Evolutionary conservation across 2,797 vertebrate genomes (phyloP), one percentile per base, ranked within the genome.

Genomic region (Siniperca scherzeri): DNA sequence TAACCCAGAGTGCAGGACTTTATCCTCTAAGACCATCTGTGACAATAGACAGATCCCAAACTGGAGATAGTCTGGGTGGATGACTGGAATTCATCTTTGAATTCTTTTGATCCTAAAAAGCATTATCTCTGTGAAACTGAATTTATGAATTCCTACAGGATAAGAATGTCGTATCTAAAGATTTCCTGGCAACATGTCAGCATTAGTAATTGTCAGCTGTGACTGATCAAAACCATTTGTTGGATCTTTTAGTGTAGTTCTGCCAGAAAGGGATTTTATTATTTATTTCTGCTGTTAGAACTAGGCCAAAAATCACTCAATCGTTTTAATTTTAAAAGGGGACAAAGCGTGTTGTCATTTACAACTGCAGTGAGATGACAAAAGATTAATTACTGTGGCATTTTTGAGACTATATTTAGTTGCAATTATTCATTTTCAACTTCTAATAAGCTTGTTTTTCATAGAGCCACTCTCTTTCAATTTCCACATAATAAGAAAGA

Each of bases 91-190:
- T 78, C 57, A 77, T 83, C 84, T 83, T 71, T 55, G 40, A 71
- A 67, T 38, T 77, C 22, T 81, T 88, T 88, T 89, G 83, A 89
- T 87, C 69, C 81, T 78, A 64, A 81, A 89, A 89, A 75, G 70
- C 73, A 83, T 89, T 36, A 84, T 84, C 64, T 72, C 42, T 65
- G 44, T 64, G 67, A 70, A 88, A 67, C 61, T 72, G 79, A 87
- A 81, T 78, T 87, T 69, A 81, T 83, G 74, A 90, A 90, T 91
- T 86, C 72, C 66, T 80, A 52, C 74, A 83, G 84, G 68, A 80
- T 44, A 44, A 55, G 68, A 84, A 71, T 25, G 60, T 33, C 60
- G 82, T 76, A 82, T 83, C 84, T 73, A 56, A 73, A 82, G 73
- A 88, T 74, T 81, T 83, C 62, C 72, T 69, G 72, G 74, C 70